Conservation (phyloP, 1,140 invertebrate genomes). For the Drosophila ananassae region DNA sequence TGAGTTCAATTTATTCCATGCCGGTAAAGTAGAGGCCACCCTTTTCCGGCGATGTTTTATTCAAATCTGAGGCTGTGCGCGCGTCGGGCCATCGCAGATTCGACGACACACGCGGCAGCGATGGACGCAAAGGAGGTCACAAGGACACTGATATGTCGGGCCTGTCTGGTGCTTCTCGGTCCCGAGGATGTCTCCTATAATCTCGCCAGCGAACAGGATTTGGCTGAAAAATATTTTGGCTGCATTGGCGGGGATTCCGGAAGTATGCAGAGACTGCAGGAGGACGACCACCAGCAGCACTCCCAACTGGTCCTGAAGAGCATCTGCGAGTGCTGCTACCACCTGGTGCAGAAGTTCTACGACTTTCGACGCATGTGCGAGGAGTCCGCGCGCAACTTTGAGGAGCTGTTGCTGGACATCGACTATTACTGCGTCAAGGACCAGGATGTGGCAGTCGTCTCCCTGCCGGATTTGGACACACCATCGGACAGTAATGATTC, state of each 20-base stretch:
- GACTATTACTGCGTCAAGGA: slow-evolving; percentile 11
- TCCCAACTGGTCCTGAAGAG: slow-evolving; percentile 50
- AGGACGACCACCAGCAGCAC: slow-evolving; percentile 13
- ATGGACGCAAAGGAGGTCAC: background rate
- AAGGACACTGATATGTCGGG: slow-evolving; percentile 59
- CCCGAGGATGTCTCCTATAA: slow-evolving; percentile 44
- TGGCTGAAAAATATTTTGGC: slow-evolving; percentile 56
- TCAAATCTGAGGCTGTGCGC: slow-evolving; percentile 40
- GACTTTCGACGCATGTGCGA: slow-evolving; percentile 73
- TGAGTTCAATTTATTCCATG: slow-evolving; percentile 57
- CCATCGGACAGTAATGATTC: slow-evolving; percentile 4
- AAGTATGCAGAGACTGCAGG: background rate
- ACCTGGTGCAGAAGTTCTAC: slow-evolving; percentile 64
- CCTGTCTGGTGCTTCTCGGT: slow-evolving; percentile 58
- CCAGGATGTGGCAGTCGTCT: background rate
- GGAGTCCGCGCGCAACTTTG: slow-evolving; percentile 62
- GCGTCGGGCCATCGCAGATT: slow-evolving; percentile 45
- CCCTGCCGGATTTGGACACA: background rate
- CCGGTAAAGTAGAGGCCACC: slow-evolving; percentile 4
- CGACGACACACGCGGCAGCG: slow-evolving; percentile 14
- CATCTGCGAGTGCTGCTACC: slow-evolving; percentile 71
- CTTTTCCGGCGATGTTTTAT: slow-evolving; percentile 40
- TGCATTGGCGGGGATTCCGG: slow-evolving; percentile 37
- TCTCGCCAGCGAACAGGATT: slow-evolving; percentile 47
- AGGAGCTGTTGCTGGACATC: slow-evolving; percentile 44